These are phyloP conservation scores for Apodemus agrarius DNA, from an alignment of 2,797 vertebrate genomes.

Conservation along the genomic window DNA sequence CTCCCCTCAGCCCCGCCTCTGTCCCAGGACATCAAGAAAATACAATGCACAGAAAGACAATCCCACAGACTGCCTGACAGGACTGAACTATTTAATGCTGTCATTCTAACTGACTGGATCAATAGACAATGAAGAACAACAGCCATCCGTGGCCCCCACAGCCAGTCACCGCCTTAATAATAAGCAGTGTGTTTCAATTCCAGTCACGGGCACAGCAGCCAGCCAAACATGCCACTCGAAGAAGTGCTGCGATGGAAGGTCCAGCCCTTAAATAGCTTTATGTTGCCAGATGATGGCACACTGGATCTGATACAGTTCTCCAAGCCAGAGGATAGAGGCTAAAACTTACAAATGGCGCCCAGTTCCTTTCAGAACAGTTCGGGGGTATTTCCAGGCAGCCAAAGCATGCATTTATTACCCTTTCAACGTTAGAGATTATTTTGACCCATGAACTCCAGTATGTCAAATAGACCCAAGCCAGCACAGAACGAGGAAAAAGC, in stretches of 20 bases:
- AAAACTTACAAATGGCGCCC: not conserved
- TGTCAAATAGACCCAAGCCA: constrained; percentile 1
- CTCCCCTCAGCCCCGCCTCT: constrained; percentile 23
- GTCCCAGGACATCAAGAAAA: constrained; percentile 36
- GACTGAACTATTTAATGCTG: not conserved
- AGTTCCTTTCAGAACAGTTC: not conserved
- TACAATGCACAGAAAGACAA: constrained; percentile 34
- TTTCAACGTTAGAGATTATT: not conserved
- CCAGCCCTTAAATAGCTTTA: not conserved
- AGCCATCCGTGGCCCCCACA: not conserved
- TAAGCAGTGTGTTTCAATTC: not conserved
- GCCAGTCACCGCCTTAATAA: constrained; percentile 32
- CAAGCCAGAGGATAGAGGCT: not conserved
- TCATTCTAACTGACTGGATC: constrained; percentile 59
- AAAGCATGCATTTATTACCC: not conserved
- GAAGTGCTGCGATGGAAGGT: not conserved
- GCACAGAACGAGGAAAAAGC: not conserved
- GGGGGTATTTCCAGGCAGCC: not conserved
- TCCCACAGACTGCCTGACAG: constrained; percentile 29
- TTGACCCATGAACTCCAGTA: not conserved
- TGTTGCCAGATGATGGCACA: not conserved
- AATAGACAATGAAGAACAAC: constrained; percentile 52
- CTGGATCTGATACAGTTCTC: not conserved
- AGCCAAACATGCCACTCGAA: not conserved
- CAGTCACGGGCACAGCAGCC: constrained; percentile 8